Evolutionary conservation across 2,888 invertebrate species (phyloP).

Genomic region (Lasioglossum zephyrum): DNA sequence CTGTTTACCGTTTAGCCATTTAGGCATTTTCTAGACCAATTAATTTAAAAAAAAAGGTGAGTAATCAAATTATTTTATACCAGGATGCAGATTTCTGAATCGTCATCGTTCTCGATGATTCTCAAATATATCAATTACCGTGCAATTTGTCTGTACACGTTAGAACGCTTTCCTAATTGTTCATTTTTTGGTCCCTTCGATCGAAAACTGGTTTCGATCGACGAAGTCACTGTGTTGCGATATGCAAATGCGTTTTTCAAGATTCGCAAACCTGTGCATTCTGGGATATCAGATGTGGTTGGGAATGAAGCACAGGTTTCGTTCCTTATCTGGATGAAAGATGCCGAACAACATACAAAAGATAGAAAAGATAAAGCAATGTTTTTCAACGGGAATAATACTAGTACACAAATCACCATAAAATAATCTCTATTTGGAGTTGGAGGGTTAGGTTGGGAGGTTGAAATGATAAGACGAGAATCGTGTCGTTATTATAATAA

Average conservation of each 20-base stretch:
- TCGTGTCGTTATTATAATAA: conserved; percentile 25
- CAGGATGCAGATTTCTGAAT: neutral
- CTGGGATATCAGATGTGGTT: neutral
- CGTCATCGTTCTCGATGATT: neutral
- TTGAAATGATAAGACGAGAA: neutral
- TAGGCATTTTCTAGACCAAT: neutral
- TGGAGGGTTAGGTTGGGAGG: neutral
- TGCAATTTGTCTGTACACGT: neutral
- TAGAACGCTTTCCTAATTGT: conserved; percentile 1
- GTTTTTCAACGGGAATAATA: too few species aligned
- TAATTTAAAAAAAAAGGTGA: neutral
- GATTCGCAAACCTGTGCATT: neutral
- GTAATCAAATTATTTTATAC: neutral
- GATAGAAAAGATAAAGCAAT: too few species aligned
- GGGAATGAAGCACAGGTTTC: neutral
- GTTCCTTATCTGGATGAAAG: neutral
- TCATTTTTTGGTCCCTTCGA: conserved; percentile 17
- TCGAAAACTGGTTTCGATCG: conserved; percentile 12
- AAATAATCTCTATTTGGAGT: neutral
- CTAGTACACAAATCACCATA: neutral
- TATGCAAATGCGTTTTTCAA: conserved; percentile 17
- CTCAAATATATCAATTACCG: neutral
- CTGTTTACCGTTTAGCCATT: too few species aligned
- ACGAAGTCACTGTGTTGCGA: neutral
- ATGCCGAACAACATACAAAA: neutral